Percentiles rank a stretch among this genome's conserved stretches.
Evolutionary conservation across 2,113 vertebrate genomes (phyloP).

Genomic region (Accipiter virgatus): DNA sequence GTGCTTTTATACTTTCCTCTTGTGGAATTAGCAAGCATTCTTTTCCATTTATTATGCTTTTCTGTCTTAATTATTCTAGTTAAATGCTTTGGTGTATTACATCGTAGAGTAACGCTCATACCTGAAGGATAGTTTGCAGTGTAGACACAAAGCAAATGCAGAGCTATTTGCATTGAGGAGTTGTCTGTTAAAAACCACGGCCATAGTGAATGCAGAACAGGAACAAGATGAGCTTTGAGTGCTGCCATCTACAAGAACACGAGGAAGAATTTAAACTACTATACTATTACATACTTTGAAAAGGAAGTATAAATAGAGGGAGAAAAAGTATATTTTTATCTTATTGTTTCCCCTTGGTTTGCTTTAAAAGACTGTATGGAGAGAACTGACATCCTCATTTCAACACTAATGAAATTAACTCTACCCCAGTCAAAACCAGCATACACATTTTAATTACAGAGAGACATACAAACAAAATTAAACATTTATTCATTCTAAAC

Average conservation of each 20-base stretch:
- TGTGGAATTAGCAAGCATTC: background rate
- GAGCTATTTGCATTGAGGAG: constrained; percentile 78
- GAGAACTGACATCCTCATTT: background rate
- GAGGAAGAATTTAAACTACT: background rate
- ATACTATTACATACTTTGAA: background rate
- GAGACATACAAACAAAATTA: background rate
- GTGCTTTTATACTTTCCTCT: background rate
- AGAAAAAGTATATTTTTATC: background rate
- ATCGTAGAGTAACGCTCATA: constrained; percentile 43
- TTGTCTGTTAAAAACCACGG: constrained; percentile 90
- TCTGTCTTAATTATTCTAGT: background rate
- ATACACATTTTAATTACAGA: background rate
- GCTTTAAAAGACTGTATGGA: background rate
- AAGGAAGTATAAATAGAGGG: background rate
- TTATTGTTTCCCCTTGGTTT: background rate
- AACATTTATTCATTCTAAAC: background rate
- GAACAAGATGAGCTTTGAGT: constrained; percentile 79
- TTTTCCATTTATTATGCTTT: background rate
- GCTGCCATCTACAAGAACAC: constrained; percentile 75
- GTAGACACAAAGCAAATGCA: constrained; percentile 93
- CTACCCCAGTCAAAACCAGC: background rate
- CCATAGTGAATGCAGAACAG: constrained; percentile 84
- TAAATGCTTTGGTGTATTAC: background rate
- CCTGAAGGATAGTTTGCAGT: constrained; percentile 85
- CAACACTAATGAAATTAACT: background rate